Evolutionary conservation across 2,888 invertebrate genomes (phyloP), one percentile per base, ranked within the genome.

Genomic region (Congeria kusceri): DNA sequence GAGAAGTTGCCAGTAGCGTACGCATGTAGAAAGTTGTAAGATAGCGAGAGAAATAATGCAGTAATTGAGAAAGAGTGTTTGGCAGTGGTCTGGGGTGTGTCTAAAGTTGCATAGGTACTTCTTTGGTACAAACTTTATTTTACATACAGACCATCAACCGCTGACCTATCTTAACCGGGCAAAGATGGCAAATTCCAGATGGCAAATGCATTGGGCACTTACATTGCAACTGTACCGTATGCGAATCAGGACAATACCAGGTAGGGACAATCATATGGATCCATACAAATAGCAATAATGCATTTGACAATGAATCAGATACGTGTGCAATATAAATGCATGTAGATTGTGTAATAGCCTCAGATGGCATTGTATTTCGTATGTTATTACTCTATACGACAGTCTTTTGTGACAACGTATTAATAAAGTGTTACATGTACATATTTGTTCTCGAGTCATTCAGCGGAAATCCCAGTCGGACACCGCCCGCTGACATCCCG

Each of bases 141-240:
- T 86, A 4, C 77, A 84, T 23, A 86, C 86, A 23, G 84, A 87
- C 46, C 85, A 87, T 29, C 70, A 76, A 32, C 86, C 86, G 3
- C 58, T 87, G 3, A 49, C 28, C 4, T 79, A 70, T 57, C 39
- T 83, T 1, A 74, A 74, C 23, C 68, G 39, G 15, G 29, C 62
- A 29, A 80, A 65, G 15, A 25, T 53, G 1, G 29, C 39, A 7
- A 80, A 83, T 46, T 23, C 67, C 3, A n/a, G n/a, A n/a, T 59
- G 81, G 56, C 13, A 77, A 1, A 77, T 83, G 74, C 46, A 79
- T 4, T 71, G 82, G 69, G 66, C 70, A 0, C 27, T 81, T n/a
- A 23, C 23, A 20, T 39, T 81, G 0, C 76, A 80, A 53, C 63
- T 49, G 39, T 81, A 72, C 39, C 59, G 49, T 11, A 67, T 78